Conservation (phyloP, 2,888 invertebrate species). For the Glaucopsyche alexis region DNA sequence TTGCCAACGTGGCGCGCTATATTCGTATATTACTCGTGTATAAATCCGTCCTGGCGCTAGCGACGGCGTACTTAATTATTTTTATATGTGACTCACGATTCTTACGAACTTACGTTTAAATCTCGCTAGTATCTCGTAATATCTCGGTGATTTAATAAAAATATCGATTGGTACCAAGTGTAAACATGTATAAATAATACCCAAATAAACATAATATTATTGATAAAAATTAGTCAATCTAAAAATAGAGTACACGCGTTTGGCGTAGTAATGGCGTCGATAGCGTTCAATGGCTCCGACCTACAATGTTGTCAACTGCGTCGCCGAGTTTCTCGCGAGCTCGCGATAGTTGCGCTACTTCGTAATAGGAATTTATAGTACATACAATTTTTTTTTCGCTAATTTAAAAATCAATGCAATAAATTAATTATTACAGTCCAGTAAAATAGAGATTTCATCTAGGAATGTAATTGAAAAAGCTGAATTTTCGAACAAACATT, state of each 20-base stretch:
- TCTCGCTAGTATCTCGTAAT: not conserved
- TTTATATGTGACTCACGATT: not conserved
- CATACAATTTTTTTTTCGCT: too few relatives aligned
- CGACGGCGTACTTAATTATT: not conserved
- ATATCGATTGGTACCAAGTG: not conserved
- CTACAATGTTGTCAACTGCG: conserved; percentile 3
- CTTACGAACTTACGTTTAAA: not conserved
- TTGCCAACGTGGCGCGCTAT: conserved; percentile 43
- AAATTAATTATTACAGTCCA: too few relatives aligned
- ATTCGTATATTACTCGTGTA: conserved; percentile 30
- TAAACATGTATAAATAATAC: not conserved
- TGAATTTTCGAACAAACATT: too few relatives aligned
- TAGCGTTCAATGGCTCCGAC: conserved; percentile 6
- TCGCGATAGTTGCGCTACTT: not conserved
- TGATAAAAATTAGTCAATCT: conserved; percentile 9
- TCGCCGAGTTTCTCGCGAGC: not conserved
- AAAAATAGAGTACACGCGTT: conserved; percentile 14
- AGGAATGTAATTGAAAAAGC: too few relatives aligned
- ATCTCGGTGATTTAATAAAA: not conserved
- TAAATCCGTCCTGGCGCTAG: conserved; percentile 20
- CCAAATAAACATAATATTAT: not conserved
- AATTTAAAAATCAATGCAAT: too few relatives aligned
- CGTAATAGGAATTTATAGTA: not conserved
- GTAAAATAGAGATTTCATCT: too few relatives aligned
- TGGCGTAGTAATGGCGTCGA: conserved; percentile 1